Evolutionary conservation across 2,797 vertebrate genomes (phyloP).

Genomic region (Alfaro cultratus): DNA sequence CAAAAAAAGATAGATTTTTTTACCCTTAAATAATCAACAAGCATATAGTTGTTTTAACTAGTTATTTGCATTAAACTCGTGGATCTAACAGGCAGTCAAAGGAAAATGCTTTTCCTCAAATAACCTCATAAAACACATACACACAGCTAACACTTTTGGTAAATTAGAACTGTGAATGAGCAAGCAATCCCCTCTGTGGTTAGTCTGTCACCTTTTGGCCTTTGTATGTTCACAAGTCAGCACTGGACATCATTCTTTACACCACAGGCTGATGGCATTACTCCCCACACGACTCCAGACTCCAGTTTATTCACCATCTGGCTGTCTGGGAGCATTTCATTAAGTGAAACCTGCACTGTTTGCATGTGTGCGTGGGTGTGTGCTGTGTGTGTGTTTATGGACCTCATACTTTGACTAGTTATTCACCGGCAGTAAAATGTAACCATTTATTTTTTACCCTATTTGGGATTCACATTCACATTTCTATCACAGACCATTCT

Average conservation of each 20-base stretch:
- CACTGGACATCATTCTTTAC: conserved; percentile 82
- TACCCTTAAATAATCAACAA: neutral
- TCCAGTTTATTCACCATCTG: conserved; percentile 85
- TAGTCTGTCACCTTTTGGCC: conserved; percentile 78
- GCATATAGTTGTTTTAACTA: neutral
- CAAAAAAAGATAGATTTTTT: conserved; percentile 50
- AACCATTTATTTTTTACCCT: neutral
- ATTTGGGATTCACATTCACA: neutral
- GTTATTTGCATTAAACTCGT: neutral
- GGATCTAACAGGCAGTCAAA: conserved; percentile 37
- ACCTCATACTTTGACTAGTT: conserved; percentile 13
- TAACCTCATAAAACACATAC: conserved; percentile 22
- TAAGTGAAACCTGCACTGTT: conserved; percentile 52
- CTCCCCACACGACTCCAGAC: conserved; percentile 81
- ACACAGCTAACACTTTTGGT: conserved; percentile 7
- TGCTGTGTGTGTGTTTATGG: conserved; percentile 11
- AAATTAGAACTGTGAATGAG: conserved; percentile 42
- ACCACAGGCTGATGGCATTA: conserved; percentile 80
- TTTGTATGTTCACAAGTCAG: conserved; percentile 65
- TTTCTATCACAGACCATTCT: neutral
- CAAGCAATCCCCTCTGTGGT: conserved; percentile 29
- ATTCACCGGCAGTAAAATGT: neutral
- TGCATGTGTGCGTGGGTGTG: conserved; percentile 14
- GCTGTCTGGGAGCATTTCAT: conserved; percentile 77
- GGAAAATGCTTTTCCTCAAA: neutral